A percentile compares a stretch with the other conserved stretches of the same genome.
These are phyloP conservation scores for Lagorchestes hirsutus DNA, from an alignment of 2,797 vertebrate genomes.

Conservation along the genomic window DNA sequence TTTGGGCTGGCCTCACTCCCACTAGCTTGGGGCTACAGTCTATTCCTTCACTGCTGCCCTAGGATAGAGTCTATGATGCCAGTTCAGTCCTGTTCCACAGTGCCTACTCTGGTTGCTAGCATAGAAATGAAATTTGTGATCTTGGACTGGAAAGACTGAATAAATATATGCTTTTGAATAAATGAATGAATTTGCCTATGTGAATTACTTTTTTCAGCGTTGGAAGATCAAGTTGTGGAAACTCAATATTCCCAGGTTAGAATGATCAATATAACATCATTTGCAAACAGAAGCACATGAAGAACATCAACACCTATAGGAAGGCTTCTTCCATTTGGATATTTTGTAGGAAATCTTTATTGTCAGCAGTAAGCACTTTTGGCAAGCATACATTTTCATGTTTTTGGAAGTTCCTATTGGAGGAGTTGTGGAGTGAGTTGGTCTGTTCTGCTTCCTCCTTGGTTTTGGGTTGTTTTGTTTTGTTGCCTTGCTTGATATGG, in stretches of 20 bases:
- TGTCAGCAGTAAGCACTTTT: neutral
- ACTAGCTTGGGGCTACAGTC: neutral
- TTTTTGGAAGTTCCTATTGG: neutral
- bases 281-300: neutral
- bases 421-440: too few species aligned
- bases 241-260: neutral
- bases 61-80: neutral
- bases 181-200: neutral
- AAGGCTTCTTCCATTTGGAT: neutral
- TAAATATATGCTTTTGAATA: neutral
- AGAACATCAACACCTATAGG: neutral
- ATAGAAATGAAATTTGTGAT: neutral
- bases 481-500: neutral
- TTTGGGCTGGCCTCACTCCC: neutral
- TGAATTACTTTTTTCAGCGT: neutral
- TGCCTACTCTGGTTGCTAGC: neutral
- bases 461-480: neutral
- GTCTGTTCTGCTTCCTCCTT: too few species aligned
- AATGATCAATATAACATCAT: neutral
- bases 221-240: neutral
- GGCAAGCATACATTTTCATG: neutral
- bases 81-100: neutral
- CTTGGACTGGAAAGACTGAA: neutral
- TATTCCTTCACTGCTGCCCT: neutral
- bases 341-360: neutral